Base-by-base conservation (phyloP, 2,888 invertebrate species). In the Eumerus sabulonum region DNA sequence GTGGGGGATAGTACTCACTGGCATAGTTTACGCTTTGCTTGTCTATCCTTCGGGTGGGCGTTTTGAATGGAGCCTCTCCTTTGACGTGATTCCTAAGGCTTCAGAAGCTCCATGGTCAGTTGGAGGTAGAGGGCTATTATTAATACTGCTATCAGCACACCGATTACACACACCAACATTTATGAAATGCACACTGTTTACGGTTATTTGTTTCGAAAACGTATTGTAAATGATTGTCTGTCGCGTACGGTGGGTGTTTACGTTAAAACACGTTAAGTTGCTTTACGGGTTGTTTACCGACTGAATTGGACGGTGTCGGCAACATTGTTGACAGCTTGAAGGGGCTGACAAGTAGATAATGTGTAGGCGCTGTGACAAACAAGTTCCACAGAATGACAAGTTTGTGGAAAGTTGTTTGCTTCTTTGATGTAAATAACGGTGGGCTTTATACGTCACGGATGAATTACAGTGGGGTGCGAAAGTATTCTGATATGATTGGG, bases 41-140 rank as follows among this genome's bases (percentile, higher is more conserved):
- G 27, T 27, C n/a, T 27, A 27, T 27, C 27, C 7, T 27, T 27
- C 3, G 27, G 7, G 7, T 27, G 3, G 27, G 27, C 7, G 2
- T 27, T 2, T 27, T 27, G 27, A 27, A 27, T 27, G 27, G 27
- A 27, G 27, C 7, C n/a, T 27, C 7, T 27, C 27, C 27, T 27
- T 27, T 7, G 27, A 7, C 27, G 27, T 2, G 7, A 9, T 11
- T 59, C 53, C 44, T 76, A 71, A 0, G 76, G 13, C 42, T 56
- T 71, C 16, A 76, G 36, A 5, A 76, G 38, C 42, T 76, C 76
- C 45, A 71, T 54, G 48, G 54, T 76, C 13, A 76, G 19, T 62
- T 76, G 56, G 36, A 67, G 72, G 5, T 72, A 76, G 13, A 67
- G 62, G 9, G 56, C 9, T 47, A 76, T 66, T 51, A 76, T 76